Base-by-base conservation (phyloP, 1,140 invertebrate species). In the Brachionus angularis region DNA sequence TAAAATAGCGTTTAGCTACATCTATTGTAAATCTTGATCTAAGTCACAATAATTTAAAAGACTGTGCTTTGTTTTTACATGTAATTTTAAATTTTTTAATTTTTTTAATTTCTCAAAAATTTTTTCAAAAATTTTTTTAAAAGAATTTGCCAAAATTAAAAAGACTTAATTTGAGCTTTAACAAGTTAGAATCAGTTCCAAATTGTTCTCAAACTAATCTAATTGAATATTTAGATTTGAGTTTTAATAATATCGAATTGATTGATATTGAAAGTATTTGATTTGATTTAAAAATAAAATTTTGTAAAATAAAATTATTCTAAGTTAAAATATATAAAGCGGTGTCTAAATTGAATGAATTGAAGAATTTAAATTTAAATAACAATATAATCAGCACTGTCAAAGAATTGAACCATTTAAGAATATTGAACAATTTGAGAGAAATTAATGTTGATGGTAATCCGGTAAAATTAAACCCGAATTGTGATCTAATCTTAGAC, bases 141-240 rank as follows among this genome's bases (percentile, higher is more conserved):
- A 8, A 58, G 53, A 39, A 39, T 39, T 23, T 58, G 14, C 53
- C 53, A 1, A 58, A 39, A 58, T 39, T 58, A n/a, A 58, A 58
- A 58, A 25, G 53, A 58, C 21, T 58, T 4, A 58, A 58, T 58
- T 58, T 58, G 18, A 58, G 53, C 18, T 58, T 58, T 58, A 58
- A 58, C 18, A 58, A 58, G n/a, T 33, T 58, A 21, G 53, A 39
- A 21, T 0, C 21, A 39, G 39, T 58, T 23, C 53, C 53, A 10
- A 39, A 23, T 39, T 27, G 36, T 12, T 36, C 33, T 58, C n/a
- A 58, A 39, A 39, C n/a, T 58, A 23, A 18, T 58, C 53, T 39
- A 58, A 39, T 58, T 18, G 53, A 58, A 39, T 58, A 58, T 36
- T 23, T 58, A 2, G 53, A 58, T 23, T 14, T 58, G 12, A 58